These are phyloP conservation scores for Acleris cristana DNA, from an alignment of 2,888 invertebrate genomes.

Conservation along the genomic window DNA sequence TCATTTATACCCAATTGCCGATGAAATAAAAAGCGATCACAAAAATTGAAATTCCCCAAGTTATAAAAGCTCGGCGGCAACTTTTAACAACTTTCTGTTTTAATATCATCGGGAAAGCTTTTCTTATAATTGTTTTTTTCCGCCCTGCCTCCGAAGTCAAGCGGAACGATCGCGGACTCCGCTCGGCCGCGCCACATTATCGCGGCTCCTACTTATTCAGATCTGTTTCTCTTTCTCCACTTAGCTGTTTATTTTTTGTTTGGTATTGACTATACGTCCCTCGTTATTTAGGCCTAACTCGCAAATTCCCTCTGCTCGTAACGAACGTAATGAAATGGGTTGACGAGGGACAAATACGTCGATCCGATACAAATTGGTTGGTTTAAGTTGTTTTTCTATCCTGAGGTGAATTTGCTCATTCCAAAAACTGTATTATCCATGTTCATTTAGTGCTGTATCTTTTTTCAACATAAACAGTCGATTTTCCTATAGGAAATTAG, in stretches of 20 bases:
- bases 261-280: not conserved
- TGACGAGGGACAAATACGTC: conserved; percentile 20
- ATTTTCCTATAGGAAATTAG: too few species aligned
- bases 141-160: conserved; percentile 40
- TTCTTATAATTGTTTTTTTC: conserved; percentile 49
- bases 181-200: conserved; percentile 18
- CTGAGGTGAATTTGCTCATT: not conserved
- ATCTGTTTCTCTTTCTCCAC: not conserved
- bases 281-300: not conserved
- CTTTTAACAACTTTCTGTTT: conserved; percentile 43
- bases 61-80: conserved; percentile 37
- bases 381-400: not conserved
- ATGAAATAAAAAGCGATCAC: conserved; percentile 41
- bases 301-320: conserved; percentile 6
- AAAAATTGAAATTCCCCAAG: conserved; percentile 38
- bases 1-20: conserved; percentile 32
- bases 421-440: too few species aligned
- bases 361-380: conserved; percentile 18
- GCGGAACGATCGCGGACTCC: conserved; percentile 37
- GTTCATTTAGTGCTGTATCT: too few species aligned
- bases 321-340: conserved; percentile 12
- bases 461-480: too few species aligned
- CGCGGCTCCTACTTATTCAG: conserved; percentile 8
- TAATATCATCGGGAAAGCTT: conserved; percentile 42
- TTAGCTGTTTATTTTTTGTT: conserved; percentile 2